Percentiles rank a stretch among this genome's conserved stretches.
phyloP scores from a whole-genome alignment of 2,888 invertebrate genomes.

The Podabrus alpinus region DNA sequence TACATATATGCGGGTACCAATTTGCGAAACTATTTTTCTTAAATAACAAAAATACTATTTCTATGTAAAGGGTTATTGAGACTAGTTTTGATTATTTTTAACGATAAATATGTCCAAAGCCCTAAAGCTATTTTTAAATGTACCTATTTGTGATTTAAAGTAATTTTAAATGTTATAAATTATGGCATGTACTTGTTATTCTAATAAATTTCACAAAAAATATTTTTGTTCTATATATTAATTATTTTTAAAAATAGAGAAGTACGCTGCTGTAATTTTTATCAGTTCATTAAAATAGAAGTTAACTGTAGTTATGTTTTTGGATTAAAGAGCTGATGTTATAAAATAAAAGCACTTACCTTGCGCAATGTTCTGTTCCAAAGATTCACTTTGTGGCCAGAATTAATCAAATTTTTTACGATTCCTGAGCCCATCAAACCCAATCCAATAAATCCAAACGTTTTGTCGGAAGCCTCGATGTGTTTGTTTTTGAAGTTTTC shows the following conservation, averaged over 20 bases:
- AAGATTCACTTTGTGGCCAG: slow-evolving; percentile 90
- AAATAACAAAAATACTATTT: slow-evolving; percentile 35
- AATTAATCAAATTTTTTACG: slow-evolving; percentile 91
- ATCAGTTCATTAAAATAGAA: neutral
- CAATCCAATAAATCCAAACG: slow-evolving; percentile 93
- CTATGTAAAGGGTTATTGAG: neutral
- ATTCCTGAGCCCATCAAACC: slow-evolving; percentile 96
- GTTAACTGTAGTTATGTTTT: neutral
- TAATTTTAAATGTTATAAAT: slow-evolving; percentile 32
- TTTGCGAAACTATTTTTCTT: slow-evolving; percentile 49
- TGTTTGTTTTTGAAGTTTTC: slow-evolving; percentile 82
- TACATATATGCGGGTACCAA: slow-evolving; percentile 47
- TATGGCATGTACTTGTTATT: slow-evolving; percentile 40
- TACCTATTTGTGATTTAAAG: slow-evolving; percentile 45
- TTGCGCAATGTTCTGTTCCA: slow-evolving; percentile 93
- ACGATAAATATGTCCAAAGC: neutral
- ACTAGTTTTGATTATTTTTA: neutral
- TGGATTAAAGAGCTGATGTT: neutral
- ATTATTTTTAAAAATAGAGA: neutral
- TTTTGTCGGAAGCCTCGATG: slow-evolving; percentile 81
- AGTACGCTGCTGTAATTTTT: neutral
- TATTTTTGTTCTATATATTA: neutral
- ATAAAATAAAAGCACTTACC: slow-evolving; percentile 63
- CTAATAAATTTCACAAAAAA: slow-evolving; percentile 22
- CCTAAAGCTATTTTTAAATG: slow-evolving; percentile 33